A percentile compares a stretch with the other conserved stretches of the same genome.
phyloP scores from a whole-genome alignment of 2,113 vertebrate genomes.

The Anseranas semipalmata region DNA sequence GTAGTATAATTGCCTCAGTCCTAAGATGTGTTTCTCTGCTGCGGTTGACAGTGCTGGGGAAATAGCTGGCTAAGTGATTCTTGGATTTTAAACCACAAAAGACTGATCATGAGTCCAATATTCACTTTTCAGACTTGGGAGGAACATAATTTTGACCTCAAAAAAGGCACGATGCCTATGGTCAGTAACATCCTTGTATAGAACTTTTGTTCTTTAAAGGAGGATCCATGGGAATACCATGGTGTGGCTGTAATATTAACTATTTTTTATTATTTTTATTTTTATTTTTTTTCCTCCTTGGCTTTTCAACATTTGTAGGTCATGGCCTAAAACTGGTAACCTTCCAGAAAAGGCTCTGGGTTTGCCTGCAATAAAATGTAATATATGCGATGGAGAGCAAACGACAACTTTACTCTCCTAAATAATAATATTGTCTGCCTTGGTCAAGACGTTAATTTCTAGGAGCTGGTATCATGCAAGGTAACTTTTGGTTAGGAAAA shows the following conservation, averaged over 20 bases:
- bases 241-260: background rate
- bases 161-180: background rate
- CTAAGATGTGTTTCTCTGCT: slow-evolving; percentile 30
- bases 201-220: background rate
- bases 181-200: background rate
- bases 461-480: background rate
- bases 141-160: slow-evolving; percentile 17
- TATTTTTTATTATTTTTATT: background rate
- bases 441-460: background rate
- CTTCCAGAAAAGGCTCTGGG: background rate
- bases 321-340: background rate
- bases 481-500: background rate
- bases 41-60: slow-evolving; percentile 34
- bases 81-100: slow-evolving; percentile 33
- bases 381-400: background rate
- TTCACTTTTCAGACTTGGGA: slow-evolving; percentile 35
- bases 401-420: background rate
- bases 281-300: background rate
- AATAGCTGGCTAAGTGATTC: slow-evolving; percentile 1
- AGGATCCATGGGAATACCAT: background rate
- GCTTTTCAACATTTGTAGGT: background rate
- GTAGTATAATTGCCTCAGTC: background rate
- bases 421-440: background rate
- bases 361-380: background rate
- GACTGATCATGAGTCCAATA: background rate